These are phyloP conservation scores for Perca fluviatilis DNA, from an alignment of 2,113 vertebrate species.

Conservation along the genomic window DNA sequence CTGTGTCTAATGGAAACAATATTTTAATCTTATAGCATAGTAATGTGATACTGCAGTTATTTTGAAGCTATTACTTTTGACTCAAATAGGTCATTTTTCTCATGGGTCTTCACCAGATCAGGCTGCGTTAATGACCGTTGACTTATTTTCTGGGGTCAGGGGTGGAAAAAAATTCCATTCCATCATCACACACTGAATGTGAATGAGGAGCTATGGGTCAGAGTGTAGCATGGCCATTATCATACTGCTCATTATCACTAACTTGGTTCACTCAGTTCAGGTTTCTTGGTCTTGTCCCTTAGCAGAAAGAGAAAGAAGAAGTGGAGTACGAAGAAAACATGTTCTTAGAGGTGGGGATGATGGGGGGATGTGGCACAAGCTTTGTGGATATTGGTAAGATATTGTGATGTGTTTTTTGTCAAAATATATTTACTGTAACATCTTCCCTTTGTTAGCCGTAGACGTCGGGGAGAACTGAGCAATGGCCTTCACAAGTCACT, in stretches of 20 bases:
- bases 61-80: slow-evolving; percentile 55
- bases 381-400: neutral
- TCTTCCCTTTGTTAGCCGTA: slow-evolving; percentile 6
- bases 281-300: slow-evolving; percentile 26
- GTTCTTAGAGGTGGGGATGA: neutral
- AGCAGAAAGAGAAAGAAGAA: slow-evolving; percentile 17
- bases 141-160: slow-evolving; percentile 37
- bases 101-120: slow-evolving; percentile 28
- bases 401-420: neutral
- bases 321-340: neutral
- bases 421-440: slow-evolving; percentile 8
- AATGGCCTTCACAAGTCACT: neutral
- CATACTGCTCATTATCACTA: slow-evolving; percentile 59
- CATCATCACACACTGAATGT: slow-evolving; percentile 59
- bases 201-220: slow-evolving; percentile 65
- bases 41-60: slow-evolving; percentile 42
- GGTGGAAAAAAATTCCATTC: slow-evolving; percentile 48
- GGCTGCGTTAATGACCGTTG: slow-evolving; percentile 42
- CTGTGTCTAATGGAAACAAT: slow-evolving; percentile 13
- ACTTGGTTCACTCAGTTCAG: slow-evolving; percentile 36
- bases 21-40: slow-evolving; percentile 41
- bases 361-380: neutral
- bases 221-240: slow-evolving; percentile 58
- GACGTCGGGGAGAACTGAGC: slow-evolving; percentile 11
- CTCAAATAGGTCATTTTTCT: slow-evolving; percentile 53